Conservation (phyloP, 2,888 invertebrate species). For the Spodoptera picta region DNA sequence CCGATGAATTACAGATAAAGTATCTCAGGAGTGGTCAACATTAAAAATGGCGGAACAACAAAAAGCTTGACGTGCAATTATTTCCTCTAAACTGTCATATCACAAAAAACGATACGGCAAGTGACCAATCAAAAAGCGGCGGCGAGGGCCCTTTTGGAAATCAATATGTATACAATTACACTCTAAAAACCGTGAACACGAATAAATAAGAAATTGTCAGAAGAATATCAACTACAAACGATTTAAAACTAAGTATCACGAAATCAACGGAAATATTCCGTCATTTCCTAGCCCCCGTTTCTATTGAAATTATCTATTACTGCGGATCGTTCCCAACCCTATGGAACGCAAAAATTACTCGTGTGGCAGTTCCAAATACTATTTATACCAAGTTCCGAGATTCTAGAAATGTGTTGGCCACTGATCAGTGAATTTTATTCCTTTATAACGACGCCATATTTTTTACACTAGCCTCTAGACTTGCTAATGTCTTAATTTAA, state of each 20-base stretch:
- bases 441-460: slow-evolving; percentile 15
- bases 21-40: background rate
- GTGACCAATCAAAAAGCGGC: slow-evolving; percentile 34
- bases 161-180: slow-evolving; percentile 17
- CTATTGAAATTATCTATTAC: slow-evolving; percentile 28
- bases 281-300: slow-evolving; percentile 26
- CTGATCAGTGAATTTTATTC: slow-evolving; percentile 8
- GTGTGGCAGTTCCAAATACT: slow-evolving; percentile 39
- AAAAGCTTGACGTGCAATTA: slow-evolving; percentile 12
- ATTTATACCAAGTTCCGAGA: slow-evolving; percentile 35
- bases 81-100: slow-evolving; percentile 28
- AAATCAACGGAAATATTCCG: slow-evolving; percentile 40
- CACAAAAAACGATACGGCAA: slow-evolving; percentile 20
- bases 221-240: slow-evolving; percentile 18
- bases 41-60: slow-evolving; percentile 15
- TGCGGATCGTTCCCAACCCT: slow-evolving; percentile 27
- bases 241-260: slow-evolving; percentile 38
- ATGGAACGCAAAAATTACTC: slow-evolving; percentile 10
- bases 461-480: slow-evolving; percentile 21
- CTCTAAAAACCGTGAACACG: slow-evolving; percentile 23
- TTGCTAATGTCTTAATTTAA: slow-evolving; percentile 45
- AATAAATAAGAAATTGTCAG: slow-evolving; percentile 14
- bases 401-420: slow-evolving; percentile 18
- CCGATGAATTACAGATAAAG: too few species aligned
- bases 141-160: slow-evolving; percentile 28